Conservation (phyloP, 2,888 invertebrate genomes). For the Hedychridium roseum region DNA sequence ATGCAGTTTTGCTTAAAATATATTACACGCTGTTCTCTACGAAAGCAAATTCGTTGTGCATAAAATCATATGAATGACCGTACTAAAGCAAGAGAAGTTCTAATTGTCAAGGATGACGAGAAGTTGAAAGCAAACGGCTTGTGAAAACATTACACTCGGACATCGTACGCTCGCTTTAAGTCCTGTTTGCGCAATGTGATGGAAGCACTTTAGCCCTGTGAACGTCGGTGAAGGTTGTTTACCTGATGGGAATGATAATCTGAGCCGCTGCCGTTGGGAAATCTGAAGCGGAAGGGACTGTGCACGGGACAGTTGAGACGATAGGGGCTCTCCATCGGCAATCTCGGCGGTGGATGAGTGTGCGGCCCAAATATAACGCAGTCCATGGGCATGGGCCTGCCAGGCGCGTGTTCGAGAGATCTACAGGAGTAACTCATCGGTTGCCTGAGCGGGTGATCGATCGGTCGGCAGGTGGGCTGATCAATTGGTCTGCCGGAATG, state of each 20-base stretch:
- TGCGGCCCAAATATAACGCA: constrained; percentile 64
- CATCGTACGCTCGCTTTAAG: too few relatives aligned
- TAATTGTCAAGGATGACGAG: too few relatives aligned
- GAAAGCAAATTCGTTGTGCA: too few relatives aligned
- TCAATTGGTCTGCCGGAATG: constrained; percentile 39
- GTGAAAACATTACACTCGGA: too few relatives aligned
- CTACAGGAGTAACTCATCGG: constrained; percentile 54
- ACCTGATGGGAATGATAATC: constrained; percentile 66
- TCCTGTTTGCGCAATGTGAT: too few relatives aligned
- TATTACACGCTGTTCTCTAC: too few relatives aligned
- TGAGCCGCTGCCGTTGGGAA: constrained; percentile 65
- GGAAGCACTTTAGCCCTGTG: not conserved
- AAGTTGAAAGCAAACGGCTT: too few relatives aligned
- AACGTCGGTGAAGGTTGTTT: constrained; percentile 20
- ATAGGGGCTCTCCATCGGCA: constrained; percentile 65
- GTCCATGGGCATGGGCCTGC: constrained; percentile 64
- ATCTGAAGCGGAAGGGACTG: constrained; percentile 76
- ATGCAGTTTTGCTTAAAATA: too few relatives aligned
- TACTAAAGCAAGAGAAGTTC: too few relatives aligned
- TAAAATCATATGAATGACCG: too few relatives aligned
- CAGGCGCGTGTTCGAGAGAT: constrained; percentile 63
- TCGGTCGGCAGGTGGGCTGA: constrained; percentile 39
- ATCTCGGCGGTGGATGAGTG: constrained; percentile 67
- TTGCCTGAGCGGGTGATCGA: constrained; percentile 41
- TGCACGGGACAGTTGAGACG: constrained; percentile 76